phyloP scores from a whole-genome alignment of 2,888 invertebrate genomes.

The Drosophila maculinotata region DNA sequence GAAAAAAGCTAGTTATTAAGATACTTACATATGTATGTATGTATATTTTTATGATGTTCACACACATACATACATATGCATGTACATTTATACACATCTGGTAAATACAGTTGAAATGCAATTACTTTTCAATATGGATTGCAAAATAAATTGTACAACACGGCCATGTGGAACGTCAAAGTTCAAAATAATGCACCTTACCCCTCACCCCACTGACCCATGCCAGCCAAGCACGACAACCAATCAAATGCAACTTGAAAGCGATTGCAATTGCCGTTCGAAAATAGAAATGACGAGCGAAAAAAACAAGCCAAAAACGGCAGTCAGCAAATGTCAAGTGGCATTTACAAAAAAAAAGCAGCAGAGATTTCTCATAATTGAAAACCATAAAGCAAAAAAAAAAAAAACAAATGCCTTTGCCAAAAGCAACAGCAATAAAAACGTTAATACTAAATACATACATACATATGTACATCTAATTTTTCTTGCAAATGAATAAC shows the following conservation, averaged over 20 bases:
- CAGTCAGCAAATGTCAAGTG: slow-evolving; percentile 54
- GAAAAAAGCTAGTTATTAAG: neutral
- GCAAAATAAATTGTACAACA: slow-evolving; percentile 28
- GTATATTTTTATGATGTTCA: no score
- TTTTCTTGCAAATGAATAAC: slow-evolving; percentile 29
- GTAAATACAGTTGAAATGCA: slow-evolving; percentile 16
- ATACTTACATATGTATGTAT: slow-evolving; percentile 4
- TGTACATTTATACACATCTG: neutral
- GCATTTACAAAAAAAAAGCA: slow-evolving; percentile 7
- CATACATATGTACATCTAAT: slow-evolving; percentile 12
- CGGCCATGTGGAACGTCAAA: slow-evolving; percentile 33
- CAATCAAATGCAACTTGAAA: slow-evolving; percentile 35
- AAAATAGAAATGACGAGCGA: slow-evolving; percentile 55
- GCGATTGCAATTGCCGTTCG: slow-evolving; percentile 31
- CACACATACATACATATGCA: slow-evolving; percentile 2
- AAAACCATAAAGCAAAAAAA: slow-evolving; percentile 23
- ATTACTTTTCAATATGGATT: slow-evolving; percentile 34
- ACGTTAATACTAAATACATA: slow-evolving; percentile 27
- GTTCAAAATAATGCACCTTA: slow-evolving; percentile 31
- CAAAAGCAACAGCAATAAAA: slow-evolving; percentile 39
- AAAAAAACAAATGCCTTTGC: slow-evolving; percentile 20
- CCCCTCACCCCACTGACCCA: neutral
- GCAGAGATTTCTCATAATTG: slow-evolving; percentile 12
- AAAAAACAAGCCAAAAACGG: slow-evolving; percentile 20
- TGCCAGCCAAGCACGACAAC: neutral